Evolutionary conservation across 2,113 vertebrate species (phyloP).

Genomic region (Hemibagrus wyckioides): DNA sequence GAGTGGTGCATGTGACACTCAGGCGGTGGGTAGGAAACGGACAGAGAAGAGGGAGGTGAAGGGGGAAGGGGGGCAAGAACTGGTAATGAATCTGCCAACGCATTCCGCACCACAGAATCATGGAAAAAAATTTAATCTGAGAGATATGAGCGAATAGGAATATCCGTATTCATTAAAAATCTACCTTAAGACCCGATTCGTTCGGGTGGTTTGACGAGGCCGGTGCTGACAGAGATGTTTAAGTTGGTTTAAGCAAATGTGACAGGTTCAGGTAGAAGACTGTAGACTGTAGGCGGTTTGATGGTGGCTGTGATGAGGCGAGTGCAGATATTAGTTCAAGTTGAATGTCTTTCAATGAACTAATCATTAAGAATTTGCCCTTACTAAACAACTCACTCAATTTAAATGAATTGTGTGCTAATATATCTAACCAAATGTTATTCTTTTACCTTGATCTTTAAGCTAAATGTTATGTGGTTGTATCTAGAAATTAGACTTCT

Average conservation of each 20-base stretch:
- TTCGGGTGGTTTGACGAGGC: conserved; percentile 78
- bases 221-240: conserved; percentile 83
- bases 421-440: too few species aligned
- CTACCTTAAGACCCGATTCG: conserved; percentile 85
- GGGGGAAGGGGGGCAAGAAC: conserved; percentile 55
- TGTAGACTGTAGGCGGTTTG: conserved; percentile 60
- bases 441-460: not conserved
- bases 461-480: not conserved
- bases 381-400: not conserved
- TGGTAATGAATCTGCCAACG: conserved; percentile 94
- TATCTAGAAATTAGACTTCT: not conserved
- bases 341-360: conserved; percentile 25
- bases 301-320: conserved; percentile 67
- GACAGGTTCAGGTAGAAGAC: conserved; percentile 67
- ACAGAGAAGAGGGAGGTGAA: conserved; percentile 21
- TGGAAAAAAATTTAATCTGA: conserved; percentile 76
- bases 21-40: conserved; percentile 76
- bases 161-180: conserved; percentile 85
- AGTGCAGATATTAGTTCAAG: conserved; percentile 46
- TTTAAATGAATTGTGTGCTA: not conserved
- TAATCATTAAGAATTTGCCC: conserved; percentile 58
- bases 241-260: conserved; percentile 66
- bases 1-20: conserved; percentile 73
- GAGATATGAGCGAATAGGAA: conserved; percentile 84
- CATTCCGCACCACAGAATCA: conserved; percentile 60